These are phyloP conservation scores for Galerucella nymphaeae DNA, from an alignment of 2,888 invertebrate genomes.

Conservation along the genomic window DNA sequence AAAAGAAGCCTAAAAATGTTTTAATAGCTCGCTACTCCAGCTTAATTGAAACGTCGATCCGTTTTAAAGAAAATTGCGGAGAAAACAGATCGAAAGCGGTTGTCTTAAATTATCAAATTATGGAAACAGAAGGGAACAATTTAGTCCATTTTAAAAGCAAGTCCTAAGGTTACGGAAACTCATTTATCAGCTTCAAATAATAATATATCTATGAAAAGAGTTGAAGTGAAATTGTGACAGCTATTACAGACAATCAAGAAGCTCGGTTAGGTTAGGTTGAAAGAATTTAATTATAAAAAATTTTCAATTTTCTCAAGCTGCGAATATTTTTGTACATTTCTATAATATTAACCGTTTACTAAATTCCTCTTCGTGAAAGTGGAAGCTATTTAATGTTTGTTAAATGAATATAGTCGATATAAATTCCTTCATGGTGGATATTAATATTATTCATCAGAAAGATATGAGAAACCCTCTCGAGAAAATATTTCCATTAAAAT, in stretches of 20 bases:
- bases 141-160: no score
- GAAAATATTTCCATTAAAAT: background rate
- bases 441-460: background rate
- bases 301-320: background rate
- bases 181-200: no score
- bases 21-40: background rate
- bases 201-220: no score
- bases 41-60: background rate
- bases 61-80: background rate
- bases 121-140: background rate
- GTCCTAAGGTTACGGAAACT: no score
- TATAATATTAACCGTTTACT: background rate
- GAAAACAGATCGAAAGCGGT: conserved; percentile 13
- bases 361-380: conserved; percentile 2
- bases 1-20: background rate
- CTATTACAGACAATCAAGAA: no score
- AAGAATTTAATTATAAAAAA: background rate
- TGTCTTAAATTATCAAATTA: conserved; percentile 23
- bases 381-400: background rate
- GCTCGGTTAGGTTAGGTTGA: no score
- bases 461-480: background rate
- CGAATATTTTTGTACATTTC: background rate
- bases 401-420: background rate
- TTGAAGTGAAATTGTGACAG: no score
- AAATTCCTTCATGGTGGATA: background rate